Conservation (phyloP, 64 coral and sea anemone species). For the Cladopsammia gracilis region DNA sequence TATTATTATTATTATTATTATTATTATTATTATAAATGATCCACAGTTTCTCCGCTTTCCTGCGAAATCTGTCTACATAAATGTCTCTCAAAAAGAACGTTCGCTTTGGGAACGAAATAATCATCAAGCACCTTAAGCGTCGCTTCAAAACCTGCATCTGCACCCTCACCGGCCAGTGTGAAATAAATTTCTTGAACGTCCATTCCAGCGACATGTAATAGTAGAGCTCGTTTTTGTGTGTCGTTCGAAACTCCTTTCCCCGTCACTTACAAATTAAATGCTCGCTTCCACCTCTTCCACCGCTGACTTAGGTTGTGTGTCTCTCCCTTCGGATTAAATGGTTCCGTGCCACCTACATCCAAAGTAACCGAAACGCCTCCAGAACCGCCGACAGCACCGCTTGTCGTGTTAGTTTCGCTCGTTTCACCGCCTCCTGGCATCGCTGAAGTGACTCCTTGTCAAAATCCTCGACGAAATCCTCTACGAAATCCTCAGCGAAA, state of each 20-base stretch:
- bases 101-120: constrained; percentile 32
- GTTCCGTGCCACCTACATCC: background rate
- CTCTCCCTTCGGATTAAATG: background rate
- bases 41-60: constrained; percentile 26
- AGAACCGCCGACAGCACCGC: too few species aligned
- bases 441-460: background rate
- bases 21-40: constrained; percentile 55
- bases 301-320: background rate
- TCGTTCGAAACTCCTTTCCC: background rate
- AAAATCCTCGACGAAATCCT: background rate
- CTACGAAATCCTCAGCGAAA: background rate
- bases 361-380: background rate
- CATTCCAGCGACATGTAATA: background rate
- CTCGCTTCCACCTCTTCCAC: constrained; percentile 7
- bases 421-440: background rate
- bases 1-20: too few species aligned
- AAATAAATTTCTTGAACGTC: background rate
- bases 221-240: background rate
- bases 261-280: background rate
- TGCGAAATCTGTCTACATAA: constrained; percentile 37
- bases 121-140: constrained; percentile 21
- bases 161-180: background rate
- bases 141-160: background rate
- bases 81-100: constrained; percentile 36
- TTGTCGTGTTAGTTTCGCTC: background rate